phyloP scores from a whole-genome alignment of 2,113 vertebrate species.

The Psammodynastes pulverulentus region DNA sequence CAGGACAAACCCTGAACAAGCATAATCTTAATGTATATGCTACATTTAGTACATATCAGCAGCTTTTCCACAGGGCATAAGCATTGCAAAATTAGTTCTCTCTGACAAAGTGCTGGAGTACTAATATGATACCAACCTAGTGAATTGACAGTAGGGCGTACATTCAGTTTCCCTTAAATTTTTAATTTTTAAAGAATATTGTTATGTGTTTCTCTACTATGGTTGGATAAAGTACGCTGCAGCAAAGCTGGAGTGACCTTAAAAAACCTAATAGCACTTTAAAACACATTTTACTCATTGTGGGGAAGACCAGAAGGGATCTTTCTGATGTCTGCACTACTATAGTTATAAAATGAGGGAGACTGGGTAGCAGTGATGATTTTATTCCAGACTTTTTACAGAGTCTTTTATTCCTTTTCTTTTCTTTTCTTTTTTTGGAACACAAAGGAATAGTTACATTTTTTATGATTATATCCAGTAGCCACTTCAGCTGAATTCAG shows the following conservation, averaged over 20 bases:
- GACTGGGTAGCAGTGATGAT: background rate
- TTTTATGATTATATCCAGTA: background rate
- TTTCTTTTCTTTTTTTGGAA: conserved; percentile 33
- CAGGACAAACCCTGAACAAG: conserved; percentile 62
- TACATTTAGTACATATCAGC: conserved; percentile 51
- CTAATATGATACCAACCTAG: conserved; percentile 53
- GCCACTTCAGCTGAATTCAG: background rate
- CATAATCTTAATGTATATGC: conserved; percentile 55
- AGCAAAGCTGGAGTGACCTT: conserved; percentile 53
- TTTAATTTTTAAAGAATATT: conserved; percentile 68
- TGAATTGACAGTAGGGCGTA: conserved; percentile 58
- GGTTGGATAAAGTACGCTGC: conserved; percentile 49
- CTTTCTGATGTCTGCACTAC: conserved; percentile 40
- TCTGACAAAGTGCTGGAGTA: conserved; percentile 47
- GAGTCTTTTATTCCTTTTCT: conserved; percentile 5
- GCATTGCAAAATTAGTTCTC: conserved; percentile 54
- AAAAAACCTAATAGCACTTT: conserved; percentile 63
- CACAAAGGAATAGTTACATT: background rate
- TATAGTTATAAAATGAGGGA: conserved; percentile 24
- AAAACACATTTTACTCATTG: conserved; percentile 59
- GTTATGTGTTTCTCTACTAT: conserved; percentile 60
- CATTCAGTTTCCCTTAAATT: conserved; percentile 61
- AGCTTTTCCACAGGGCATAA: conserved; percentile 64
- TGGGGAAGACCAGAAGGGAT: conserved; percentile 44
- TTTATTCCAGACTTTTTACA: conserved; percentile 13